Evolutionary conservation across 2,888 invertebrate genomes (phyloP).

Genomic region (Tetragonula carbonaria): DNA sequence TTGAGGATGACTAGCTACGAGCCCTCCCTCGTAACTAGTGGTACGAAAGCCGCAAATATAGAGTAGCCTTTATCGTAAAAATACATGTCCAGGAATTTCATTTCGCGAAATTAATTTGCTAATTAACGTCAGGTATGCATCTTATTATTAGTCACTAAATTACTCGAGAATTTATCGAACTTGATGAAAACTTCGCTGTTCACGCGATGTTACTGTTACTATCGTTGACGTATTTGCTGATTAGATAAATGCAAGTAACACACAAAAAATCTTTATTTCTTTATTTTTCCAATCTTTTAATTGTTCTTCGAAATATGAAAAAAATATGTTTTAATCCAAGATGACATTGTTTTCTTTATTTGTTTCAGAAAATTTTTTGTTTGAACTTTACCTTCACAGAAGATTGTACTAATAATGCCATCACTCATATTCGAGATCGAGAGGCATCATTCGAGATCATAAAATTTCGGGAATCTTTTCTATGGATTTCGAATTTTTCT

Average conservation of each 20-base stretch:
- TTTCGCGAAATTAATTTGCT: conserved; percentile 11
- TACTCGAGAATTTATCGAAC: conserved; percentile 41
- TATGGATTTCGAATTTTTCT: neutral
- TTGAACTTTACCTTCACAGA: conserved; percentile 30
- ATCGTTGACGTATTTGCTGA: conserved; percentile 44
- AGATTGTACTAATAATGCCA: conserved; percentile 7
- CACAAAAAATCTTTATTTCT: neutral
- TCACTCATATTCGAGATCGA: conserved; percentile 11
- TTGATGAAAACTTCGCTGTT: conserved; percentile 16
- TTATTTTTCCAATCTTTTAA: neutral
- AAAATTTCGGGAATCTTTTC: conserved; percentile 38
- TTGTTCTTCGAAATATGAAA: neutral
- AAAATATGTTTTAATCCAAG: neutral
- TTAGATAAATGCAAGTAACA: conserved; percentile 21
- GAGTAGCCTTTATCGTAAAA: neutral
- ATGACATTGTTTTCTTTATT: neutral
- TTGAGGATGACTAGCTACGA: neutral
- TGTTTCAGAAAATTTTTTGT: neutral
- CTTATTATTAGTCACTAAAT: conserved; percentile 34
- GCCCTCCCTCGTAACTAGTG: neutral
- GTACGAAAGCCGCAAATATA: too few species aligned
- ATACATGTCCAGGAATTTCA: neutral
- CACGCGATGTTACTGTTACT: conserved; percentile 42
- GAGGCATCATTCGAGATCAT: conserved; percentile 5
- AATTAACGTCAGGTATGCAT: neutral